Conservation (phyloP, 2,797 vertebrate species). For the Coluber constrictor region DNA sequence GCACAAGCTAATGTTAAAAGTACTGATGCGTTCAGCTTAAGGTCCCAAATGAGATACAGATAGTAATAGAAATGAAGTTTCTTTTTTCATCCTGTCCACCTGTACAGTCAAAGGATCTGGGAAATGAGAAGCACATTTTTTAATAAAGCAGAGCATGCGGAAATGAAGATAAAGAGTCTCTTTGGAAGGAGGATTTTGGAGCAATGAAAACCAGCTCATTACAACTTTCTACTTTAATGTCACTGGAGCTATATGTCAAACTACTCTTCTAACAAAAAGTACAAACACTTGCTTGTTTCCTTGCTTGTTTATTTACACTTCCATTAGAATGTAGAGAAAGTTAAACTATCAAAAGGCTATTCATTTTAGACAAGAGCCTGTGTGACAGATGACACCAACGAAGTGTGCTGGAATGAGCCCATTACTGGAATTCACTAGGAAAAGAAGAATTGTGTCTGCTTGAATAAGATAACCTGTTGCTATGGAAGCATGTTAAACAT, state of each 20-base stretch:
- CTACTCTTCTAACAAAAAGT: slow-evolving; percentile 17
- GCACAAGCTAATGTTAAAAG: slow-evolving; percentile 24
- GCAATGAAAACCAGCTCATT: slow-evolving; percentile 23
- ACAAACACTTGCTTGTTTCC: not conserved
- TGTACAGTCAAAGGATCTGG: slow-evolving; percentile 17
- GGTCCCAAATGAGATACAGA: slow-evolving; percentile 22
- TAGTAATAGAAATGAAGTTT: not conserved
- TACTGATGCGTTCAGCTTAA: slow-evolving; percentile 2
- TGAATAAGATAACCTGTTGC: slow-evolving; percentile 63
- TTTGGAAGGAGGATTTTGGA: slow-evolving; percentile 16
- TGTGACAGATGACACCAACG: slow-evolving; percentile 64
- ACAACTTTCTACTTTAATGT: slow-evolving; percentile 34
- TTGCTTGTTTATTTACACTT: slow-evolving; percentile 11
- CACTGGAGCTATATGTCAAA: slow-evolving; percentile 10
- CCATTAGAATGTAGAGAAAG: slow-evolving; percentile 12
- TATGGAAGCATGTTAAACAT: slow-evolving; percentile 60
- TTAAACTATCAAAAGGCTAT: slow-evolving; percentile 39
- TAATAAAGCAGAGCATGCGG: slow-evolving; percentile 44
- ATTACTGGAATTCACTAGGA: slow-evolving; percentile 65
- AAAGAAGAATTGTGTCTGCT: slow-evolving; percentile 56
- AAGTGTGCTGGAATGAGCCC: slow-evolving; percentile 67
- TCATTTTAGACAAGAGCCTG: slow-evolving; percentile 52
- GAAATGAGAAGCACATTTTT: slow-evolving; percentile 45
- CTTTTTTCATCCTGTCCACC: slow-evolving; percentile 33
- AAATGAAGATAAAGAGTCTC: slow-evolving; percentile 53